Percentiles rank a stretch among this genome's conserved stretches.
Evolutionary conservation across 1,140 invertebrate genomes (phyloP).

Genomic region (Tetragnatha versicolor): DNA sequence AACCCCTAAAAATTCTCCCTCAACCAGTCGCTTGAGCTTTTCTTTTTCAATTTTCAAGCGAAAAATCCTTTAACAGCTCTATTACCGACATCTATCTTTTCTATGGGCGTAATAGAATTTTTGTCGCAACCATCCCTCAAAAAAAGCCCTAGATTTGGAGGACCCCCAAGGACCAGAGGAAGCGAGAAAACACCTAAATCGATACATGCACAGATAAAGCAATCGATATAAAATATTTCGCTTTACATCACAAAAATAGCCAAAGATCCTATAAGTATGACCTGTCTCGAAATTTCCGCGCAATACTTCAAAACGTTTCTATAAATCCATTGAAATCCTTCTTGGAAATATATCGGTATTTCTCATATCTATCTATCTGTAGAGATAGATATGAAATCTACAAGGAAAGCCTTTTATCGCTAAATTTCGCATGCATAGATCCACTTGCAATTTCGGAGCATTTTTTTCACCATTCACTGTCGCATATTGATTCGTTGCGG

Average conservation of each 20-base stretch:
- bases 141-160: background rate
- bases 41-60: too few species aligned
- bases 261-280: constrained; percentile 18
- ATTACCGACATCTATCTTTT: too few species aligned
- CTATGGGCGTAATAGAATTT: too few species aligned
- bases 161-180: background rate
- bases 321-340: constrained; percentile 51
- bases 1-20: too few species aligned
- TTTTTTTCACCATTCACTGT: background rate
- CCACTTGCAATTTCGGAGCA: background rate
- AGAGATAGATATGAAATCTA: constrained; percentile 47
- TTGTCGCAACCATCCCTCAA: too few species aligned
- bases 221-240: constrained; percentile 43
- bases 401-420: constrained; percentile 52
- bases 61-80: too few species aligned
- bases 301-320: constrained; percentile 54
- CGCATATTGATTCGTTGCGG: background rate
- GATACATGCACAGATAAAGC: constrained; percentile 14
- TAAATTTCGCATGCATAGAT: constrained; percentile 47
- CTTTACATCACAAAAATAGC: constrained; percentile 49
- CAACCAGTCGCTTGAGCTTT: too few species aligned
- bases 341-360: constrained; percentile 35
- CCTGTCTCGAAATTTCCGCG: constrained; percentile 31
- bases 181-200: constrained; percentile 7
- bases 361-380: constrained; percentile 18